phyloP scores from a whole-genome alignment of 2,113 vertebrate genomes.

The Misgurnus anguillicaudatus region DNA sequence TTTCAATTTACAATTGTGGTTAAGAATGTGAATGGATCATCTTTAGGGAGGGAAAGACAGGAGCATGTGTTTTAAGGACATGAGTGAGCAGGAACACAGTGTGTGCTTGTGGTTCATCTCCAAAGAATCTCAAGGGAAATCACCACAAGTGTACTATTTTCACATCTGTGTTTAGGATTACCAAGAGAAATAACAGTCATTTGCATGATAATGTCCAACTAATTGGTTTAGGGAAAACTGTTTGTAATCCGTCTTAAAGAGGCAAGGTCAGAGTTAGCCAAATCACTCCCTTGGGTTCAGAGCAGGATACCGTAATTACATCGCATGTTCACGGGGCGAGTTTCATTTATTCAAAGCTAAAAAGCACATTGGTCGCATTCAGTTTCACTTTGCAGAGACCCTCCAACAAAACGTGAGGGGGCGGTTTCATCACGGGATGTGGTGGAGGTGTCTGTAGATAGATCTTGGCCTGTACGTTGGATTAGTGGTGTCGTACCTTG shows the following conservation, averaged over 20 bases:
- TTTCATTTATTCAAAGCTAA: constrained; percentile 36
- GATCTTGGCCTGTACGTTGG: no score
- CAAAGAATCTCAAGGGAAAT: constrained; percentile 38
- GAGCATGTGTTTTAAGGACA: constrained; percentile 22
- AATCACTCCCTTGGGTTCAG: constrained; percentile 42
- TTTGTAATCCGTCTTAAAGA: constrained; percentile 50
- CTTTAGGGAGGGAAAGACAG: constrained; percentile 5
- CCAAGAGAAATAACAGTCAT: constrained; percentile 45
- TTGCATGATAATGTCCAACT: constrained; percentile 55
- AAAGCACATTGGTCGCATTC: not conserved
- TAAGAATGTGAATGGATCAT: not conserved
- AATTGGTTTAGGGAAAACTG: constrained; percentile 52
- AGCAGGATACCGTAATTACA: constrained; percentile 39
- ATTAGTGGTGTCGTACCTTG: constrained; percentile 7
- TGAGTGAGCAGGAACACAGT: constrained; percentile 11
- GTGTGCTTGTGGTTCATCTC: constrained; percentile 9
- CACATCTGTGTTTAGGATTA: constrained; percentile 44
- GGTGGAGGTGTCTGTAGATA: not conserved
- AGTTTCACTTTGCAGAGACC: constrained; percentile 2
- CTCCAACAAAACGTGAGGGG: not conserved
- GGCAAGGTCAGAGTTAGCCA: constrained; percentile 52
- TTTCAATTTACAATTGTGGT: constrained; percentile 13
- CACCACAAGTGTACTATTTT: constrained; percentile 30
- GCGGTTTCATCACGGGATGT: not conserved
- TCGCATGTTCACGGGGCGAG: not conserved